These are phyloP conservation scores for Drosophila navojoa DNA, from an alignment of 1,140 invertebrate genomes.

Conservation along the genomic window DNA sequence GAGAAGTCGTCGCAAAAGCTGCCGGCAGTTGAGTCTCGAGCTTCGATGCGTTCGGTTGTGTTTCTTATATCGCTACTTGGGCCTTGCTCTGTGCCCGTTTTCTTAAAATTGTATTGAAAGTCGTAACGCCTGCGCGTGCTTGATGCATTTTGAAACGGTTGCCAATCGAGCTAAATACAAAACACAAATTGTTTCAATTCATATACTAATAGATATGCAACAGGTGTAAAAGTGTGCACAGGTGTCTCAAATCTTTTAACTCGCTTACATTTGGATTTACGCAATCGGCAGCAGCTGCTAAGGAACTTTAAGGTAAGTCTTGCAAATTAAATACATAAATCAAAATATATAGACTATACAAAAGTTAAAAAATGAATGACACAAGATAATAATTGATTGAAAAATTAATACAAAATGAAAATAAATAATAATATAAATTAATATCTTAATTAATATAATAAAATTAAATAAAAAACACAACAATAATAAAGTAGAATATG, in stretches of 20 bases:
- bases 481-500: no score
- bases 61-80: slow-evolving; percentile 29
- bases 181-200: slow-evolving; percentile 3
- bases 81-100: slow-evolving; percentile 6
- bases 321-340: not conserved
- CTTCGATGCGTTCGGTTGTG: slow-evolving; percentile 75
- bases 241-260: not conserved
- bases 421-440: no score
- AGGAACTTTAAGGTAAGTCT: slow-evolving; percentile 10
- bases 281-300: not conserved
- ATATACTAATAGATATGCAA: slow-evolving; percentile 1
- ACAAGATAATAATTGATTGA: no score
- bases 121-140: slow-evolving; percentile 64
- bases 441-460: no score
- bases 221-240: slow-evolving; percentile 16
- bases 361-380: no score
- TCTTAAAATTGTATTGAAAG: slow-evolving; percentile 6
- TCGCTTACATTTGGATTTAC: slow-evolving; percentile 12
- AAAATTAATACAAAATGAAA: no score
- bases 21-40: slow-evolving; percentile 69
- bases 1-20: slow-evolving; percentile 2
- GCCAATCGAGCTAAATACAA: not conserved
- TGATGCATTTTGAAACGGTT: slow-evolving; percentile 7
- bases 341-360: not conserved
- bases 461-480: no score